Evolutionary conservation across 2,797 vertebrate species (phyloP).

Genomic region (Hephaestus fuliginosus): DNA sequence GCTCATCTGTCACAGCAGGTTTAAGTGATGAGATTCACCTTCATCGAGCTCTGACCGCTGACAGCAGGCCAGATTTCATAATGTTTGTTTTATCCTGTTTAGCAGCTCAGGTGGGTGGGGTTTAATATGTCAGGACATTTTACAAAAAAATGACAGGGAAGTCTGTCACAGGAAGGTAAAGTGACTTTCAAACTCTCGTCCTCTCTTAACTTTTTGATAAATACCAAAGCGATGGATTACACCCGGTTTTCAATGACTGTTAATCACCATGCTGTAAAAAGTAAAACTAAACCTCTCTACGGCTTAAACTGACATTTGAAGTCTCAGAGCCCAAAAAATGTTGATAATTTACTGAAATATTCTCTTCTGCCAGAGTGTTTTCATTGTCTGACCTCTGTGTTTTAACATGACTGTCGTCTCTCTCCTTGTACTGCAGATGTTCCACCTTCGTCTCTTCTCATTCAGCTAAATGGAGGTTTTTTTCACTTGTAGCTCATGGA

Average conservation of each 20-base stretch:
- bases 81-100: background rate
- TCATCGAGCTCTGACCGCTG: background rate
- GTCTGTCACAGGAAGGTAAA: background rate
- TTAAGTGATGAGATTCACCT: background rate
- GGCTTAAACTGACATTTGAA: too few species aligned
- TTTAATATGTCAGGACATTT: background rate
- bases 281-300: background rate
- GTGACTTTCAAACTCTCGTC: too few species aligned
- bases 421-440: background rate
- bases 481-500: background rate
- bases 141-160: background rate
- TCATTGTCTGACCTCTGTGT: background rate
- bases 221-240: background rate
- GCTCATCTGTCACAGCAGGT: constrained; percentile 26
- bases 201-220: too few species aligned
- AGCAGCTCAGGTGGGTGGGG: background rate
- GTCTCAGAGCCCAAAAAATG: too few species aligned
- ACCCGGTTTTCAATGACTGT: background rate
- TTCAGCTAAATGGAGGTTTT: background rate
- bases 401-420: background rate
- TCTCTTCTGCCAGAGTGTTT: background rate
- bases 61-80: background rate
- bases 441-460: background rate
- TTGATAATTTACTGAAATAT: too few species aligned
- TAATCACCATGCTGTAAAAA: background rate